Conservation (phyloP, 2,888 invertebrate genomes). For the Anoplius nigerrimus region DNA sequence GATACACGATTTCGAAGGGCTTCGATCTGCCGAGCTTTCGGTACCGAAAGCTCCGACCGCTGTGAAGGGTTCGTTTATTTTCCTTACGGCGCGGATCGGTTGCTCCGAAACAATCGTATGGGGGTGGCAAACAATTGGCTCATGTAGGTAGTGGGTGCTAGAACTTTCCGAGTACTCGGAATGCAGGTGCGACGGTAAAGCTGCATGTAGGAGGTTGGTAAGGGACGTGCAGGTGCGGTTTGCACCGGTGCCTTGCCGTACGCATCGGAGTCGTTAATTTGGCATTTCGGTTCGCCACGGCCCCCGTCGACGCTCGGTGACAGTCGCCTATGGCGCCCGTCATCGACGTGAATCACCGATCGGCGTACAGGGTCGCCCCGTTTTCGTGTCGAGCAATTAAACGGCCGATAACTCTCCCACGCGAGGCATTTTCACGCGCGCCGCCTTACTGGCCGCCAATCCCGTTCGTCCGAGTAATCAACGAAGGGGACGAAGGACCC, state of each 20-base stretch:
- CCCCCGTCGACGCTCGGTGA: constrained; percentile 30
- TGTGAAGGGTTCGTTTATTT: too few species aligned
- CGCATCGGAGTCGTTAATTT: too few species aligned
- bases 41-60: too few species aligned
- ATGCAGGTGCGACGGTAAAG: too few species aligned
- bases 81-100: too few species aligned
- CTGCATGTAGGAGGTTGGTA: too few species aligned
- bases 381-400: constrained; percentile 53
- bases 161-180: too few species aligned
- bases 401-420: constrained; percentile 58
- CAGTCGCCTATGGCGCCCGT: constrained; percentile 28
- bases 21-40: too few species aligned
- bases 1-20: neutral
- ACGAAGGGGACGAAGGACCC: constrained; percentile 19
- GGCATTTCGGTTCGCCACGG: constrained; percentile 8
- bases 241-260: constrained; percentile 15
- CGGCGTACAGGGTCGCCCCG: constrained; percentile 56
- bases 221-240: constrained; percentile 34
- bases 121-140: too few species aligned
- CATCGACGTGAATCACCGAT: constrained; percentile 66
- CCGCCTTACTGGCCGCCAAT: constrained; percentile 50
- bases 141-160: too few species aligned
- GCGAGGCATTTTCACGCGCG: constrained; percentile 47
- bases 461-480: constrained; percentile 53
- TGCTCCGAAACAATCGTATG: too few species aligned